Evolutionary conservation across 2,888 invertebrate genomes (phyloP), one percentile per base, ranked within the genome.

Genomic region (Phaedon cochleariae): DNA sequence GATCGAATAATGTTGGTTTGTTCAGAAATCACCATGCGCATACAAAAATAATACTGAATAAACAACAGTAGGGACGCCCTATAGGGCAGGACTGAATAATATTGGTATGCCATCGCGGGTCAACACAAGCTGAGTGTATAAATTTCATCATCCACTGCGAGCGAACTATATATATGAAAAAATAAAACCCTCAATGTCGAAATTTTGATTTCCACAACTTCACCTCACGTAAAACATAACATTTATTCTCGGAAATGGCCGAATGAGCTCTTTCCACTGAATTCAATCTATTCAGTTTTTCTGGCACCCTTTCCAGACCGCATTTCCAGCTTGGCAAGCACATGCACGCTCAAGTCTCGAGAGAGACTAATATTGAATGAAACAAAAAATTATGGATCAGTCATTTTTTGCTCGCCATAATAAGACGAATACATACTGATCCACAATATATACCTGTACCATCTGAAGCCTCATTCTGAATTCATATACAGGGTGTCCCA

Each of bases 251-350:
- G 17, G 18, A 29, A 26, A 57, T 41, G 22, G 57, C 17, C 41
- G 37, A 55, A 55, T 31, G 20, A 55, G 54, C 37, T 54, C 34
- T 34, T 54, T 34, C 31, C 34, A 20, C 34, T 18, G 55, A 55
- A 55, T 55, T 55, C 55, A 41, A 55, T 55, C 55, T 55, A 55
- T 37, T 31, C 55, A 41, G 37, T 55, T 55, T 55, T 55, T 55
- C 37, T 41, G 55, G 55, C 22, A 41, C 31, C 41, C 31, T 21
- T 55, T 41, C 41, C 21, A 55, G 37, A 26, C 21, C 55, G 41
- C 21, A 55, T 55, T 55, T 41, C 41, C 55, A 55, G 55, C 55
- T 55, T 55, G 55, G 55, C 55, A 41, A 55, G 55, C 55, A 55
- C 41, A 55, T 55, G 37, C 41, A 41, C n/a, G 55, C 22, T 55